phyloP scores from a whole-genome alignment of 2,797 vertebrate genomes.

The Darevskia mixta region DNA sequence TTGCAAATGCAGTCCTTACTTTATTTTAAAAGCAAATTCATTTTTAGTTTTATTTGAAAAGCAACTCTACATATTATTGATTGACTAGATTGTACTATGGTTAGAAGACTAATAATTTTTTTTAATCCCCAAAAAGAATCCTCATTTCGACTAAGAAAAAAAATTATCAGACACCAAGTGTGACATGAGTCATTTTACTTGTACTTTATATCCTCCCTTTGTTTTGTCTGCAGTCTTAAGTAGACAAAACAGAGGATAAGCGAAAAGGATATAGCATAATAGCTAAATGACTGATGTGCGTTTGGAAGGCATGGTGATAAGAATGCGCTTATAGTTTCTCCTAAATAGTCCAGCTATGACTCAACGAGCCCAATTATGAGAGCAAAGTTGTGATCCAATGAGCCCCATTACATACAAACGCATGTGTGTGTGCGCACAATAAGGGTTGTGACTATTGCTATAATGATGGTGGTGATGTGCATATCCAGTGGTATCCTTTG shows the following conservation, averaged over 20 bases:
- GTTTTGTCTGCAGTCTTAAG: slow-evolving; percentile 49
- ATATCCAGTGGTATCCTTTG: no score
- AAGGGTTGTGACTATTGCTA: not conserved
- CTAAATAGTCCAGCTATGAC: not conserved
- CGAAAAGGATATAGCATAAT: slow-evolving; percentile 28
- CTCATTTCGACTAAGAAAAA: not conserved
- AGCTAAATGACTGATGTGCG: slow-evolving; percentile 17
- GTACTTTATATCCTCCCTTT: slow-evolving; percentile 31
- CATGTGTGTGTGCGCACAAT: not conserved
- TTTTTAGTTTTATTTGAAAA: not conserved
- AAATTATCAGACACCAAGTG: slow-evolving; percentile 5
- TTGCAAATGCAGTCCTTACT: not conserved
- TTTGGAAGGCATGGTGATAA: slow-evolving; percentile 13
- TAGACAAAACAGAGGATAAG: slow-evolving; percentile 50
- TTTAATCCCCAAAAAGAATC: not conserved
- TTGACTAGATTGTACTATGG: not conserved
- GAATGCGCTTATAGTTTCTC: not conserved
- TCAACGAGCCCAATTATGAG: not conserved
- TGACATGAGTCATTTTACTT: slow-evolving; percentile 15
- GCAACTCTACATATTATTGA: not conserved
- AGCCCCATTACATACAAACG: not conserved
- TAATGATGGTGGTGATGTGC: not conserved
- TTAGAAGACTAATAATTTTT: not conserved
- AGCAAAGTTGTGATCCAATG: slow-evolving; percentile 2
- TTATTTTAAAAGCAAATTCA: not conserved